phyloP scores from a whole-genome alignment of 2,888 invertebrate species.

The Crossocerus cetratus region DNA sequence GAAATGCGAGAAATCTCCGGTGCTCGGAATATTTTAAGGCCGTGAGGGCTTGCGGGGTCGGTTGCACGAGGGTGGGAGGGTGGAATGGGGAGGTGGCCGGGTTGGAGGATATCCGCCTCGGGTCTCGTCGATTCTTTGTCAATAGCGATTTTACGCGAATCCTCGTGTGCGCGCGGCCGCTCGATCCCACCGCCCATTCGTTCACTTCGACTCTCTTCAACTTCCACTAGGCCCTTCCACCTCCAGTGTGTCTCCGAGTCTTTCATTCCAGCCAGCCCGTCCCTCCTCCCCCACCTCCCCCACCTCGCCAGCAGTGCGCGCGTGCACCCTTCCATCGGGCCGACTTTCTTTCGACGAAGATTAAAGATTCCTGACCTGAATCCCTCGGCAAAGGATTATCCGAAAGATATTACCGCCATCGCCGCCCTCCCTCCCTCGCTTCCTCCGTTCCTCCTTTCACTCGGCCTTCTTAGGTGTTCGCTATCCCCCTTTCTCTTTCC shows the following conservation, averaged over 20 bases:
- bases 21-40: conserved; percentile 32
- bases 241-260: not conserved
- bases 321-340: conserved; percentile 1
- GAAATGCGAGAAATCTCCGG: conserved; percentile 28
- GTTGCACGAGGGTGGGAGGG: too few species aligned
- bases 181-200: too few species aligned
- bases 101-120: conserved; percentile 29
- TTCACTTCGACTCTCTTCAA: too few species aligned
- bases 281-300: not conserved
- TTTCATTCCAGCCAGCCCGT: not conserved
- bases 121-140: conserved; percentile 36
- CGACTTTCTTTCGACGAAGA: conserved; percentile 62
- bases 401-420: conserved; percentile 67
- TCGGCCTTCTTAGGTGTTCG: conserved; percentile 23
- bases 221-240: too few species aligned
- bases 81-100: too few species aligned
- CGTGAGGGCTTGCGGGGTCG: not conserved
- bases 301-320: not conserved
- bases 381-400: conserved; percentile 65
- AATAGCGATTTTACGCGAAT: conserved; percentile 39
- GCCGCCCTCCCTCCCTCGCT: not conserved
- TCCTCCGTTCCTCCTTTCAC: conserved; percentile 49
- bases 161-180: not conserved
- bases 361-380: conserved; percentile 68
- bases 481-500: conserved; percentile 5